phyloP scores from a whole-genome alignment of 1,140 invertebrate genomes.

The Drosophila neocordata region DNA sequence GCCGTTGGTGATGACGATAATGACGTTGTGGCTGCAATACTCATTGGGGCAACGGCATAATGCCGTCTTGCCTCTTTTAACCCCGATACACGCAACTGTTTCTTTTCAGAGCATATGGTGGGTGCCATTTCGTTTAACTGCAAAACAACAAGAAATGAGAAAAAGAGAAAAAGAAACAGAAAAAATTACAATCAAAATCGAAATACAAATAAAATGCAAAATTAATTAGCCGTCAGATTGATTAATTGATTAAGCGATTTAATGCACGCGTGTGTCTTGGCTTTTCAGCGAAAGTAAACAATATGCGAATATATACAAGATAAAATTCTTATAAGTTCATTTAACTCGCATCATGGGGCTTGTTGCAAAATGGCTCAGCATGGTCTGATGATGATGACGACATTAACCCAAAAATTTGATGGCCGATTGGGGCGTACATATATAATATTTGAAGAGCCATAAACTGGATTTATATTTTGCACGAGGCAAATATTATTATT shows the following conservation, averaged over 20 bases:
- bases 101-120: constrained; percentile 69
- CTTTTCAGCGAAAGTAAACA: constrained; percentile 29
- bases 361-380: not conserved
- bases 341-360: constrained; percentile 47
- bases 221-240: constrained; percentile 64
- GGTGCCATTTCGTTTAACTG: constrained; percentile 57
- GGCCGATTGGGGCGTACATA: not conserved
- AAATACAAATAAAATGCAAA: constrained; percentile 32
- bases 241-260: constrained; percentile 59
- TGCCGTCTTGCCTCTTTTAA: constrained; percentile 44
- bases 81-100: constrained; percentile 46
- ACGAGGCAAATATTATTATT: constrained; percentile 1
- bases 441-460: constrained; percentile 11
- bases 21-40: constrained; percentile 28
- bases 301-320: constrained; percentile 6
- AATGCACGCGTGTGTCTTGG: constrained; percentile 1
- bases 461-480: constrained; percentile 27
- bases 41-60: constrained; percentile 41
- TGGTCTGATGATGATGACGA: constrained; percentile 17
- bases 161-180: not conserved
- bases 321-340: constrained; percentile 47
- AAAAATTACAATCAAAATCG: constrained; percentile 34
- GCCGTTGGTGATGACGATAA: constrained; percentile 2
- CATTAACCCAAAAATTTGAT: constrained; percentile 9
- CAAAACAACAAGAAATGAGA: constrained; percentile 3